A percentile compares a stretch with the other conserved stretches of the same genome.
Conservation (phyloP, 2,888 invertebrate species). For the Melieria crassipennis region DNA sequence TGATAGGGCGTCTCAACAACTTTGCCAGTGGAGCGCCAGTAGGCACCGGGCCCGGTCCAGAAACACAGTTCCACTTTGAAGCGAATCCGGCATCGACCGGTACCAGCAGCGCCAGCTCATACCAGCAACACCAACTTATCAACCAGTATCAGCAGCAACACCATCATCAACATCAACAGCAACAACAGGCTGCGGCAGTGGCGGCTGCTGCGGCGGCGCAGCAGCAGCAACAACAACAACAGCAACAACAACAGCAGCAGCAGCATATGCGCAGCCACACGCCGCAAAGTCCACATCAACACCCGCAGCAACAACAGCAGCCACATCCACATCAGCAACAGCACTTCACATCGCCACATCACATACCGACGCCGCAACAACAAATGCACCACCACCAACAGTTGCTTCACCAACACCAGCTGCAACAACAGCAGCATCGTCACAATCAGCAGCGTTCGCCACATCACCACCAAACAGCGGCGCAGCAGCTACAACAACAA, state of each 20-base stretch:
- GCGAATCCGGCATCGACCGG: slow-evolving; percentile 45
- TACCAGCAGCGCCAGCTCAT: slow-evolving; percentile 48
- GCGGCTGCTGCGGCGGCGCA: slow-evolving; percentile 42
- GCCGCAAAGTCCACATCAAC: slow-evolving; percentile 55
- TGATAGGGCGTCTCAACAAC: slow-evolving; percentile 60
- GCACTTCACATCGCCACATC: slow-evolving; percentile 56
- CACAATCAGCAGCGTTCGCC: slow-evolving; percentile 58
- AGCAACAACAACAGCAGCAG: slow-evolving; percentile 50
- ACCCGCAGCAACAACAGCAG: slow-evolving; percentile 54
- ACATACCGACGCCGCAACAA: slow-evolving; percentile 51
- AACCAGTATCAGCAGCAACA: slow-evolving; percentile 62
- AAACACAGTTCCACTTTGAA: slow-evolving; percentile 62
- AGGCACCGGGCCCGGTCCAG: slow-evolving; percentile 43
- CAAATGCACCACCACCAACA: slow-evolving; percentile 53
- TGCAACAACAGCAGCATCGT: slow-evolving; percentile 54
- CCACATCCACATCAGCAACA: slow-evolving; percentile 52
- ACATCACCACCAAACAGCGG: slow-evolving; percentile 55
- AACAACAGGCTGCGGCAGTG: slow-evolving; percentile 47
- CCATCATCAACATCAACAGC: slow-evolving; percentile 49
- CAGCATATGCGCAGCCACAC: slow-evolving; percentile 54
- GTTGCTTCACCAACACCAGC: slow-evolving; percentile 50
- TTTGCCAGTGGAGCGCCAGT: slow-evolving; percentile 43
- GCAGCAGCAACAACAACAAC: slow-evolving; percentile 48
- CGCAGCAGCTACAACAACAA: slow-evolving; percentile 57
- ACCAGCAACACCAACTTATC: slow-evolving; percentile 61